Evolutionary conservation across 2,797 vertebrate species (phyloP).

Genomic region (Trachurus trachurus): DNA sequence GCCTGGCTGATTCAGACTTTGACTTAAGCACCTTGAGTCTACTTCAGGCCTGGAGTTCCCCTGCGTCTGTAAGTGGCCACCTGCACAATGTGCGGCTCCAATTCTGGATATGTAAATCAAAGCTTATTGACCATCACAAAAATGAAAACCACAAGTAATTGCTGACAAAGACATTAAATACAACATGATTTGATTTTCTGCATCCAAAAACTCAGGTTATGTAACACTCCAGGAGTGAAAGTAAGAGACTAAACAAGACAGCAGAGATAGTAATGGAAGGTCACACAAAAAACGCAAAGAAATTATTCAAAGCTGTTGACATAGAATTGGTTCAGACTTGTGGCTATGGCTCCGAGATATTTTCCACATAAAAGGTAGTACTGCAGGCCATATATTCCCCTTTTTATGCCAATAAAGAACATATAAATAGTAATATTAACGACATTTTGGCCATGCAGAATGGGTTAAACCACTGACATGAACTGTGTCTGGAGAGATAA

Average conservation of each 20-base stretch:
- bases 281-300: background rate
- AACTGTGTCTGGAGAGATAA: background rate
- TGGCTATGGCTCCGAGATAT: background rate
- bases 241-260: conserved; percentile 16
- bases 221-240: conserved; percentile 6
- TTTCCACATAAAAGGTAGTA: background rate
- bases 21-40: conserved; percentile 28
- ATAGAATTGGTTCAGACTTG: background rate
- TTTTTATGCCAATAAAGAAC: background rate
- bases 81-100: conserved; percentile 27
- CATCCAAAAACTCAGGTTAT: conserved; percentile 13
- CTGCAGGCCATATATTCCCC: background rate
- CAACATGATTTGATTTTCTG: conserved; percentile 23
- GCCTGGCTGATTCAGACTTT: conserved; percentile 18
- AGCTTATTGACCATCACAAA: conserved; percentile 9
- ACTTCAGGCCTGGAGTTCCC: conserved; percentile 36
- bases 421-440: background rate
- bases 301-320: conserved; percentile 1
- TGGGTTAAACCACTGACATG: background rate
- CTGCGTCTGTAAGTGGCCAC: conserved; percentile 31
- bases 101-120: conserved; percentile 39
- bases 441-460: background rate
- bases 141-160: conserved; percentile 18
- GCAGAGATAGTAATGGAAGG: conserved; percentile 23
- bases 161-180: conserved; percentile 33